Conservation (phyloP, 2,888 invertebrate genomes). For the Diarsia dahlii region DNA sequence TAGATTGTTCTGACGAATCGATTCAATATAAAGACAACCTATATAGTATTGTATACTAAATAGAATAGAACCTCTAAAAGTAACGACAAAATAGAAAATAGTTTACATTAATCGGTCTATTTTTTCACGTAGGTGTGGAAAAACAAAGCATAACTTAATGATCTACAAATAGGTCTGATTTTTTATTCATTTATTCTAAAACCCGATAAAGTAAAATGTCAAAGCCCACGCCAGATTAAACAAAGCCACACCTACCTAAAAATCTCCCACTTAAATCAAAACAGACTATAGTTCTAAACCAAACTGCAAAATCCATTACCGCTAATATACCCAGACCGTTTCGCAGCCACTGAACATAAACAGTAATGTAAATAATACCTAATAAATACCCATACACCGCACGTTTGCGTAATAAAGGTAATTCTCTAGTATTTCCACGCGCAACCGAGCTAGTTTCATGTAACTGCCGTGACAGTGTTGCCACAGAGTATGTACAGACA, state of each 20-base stretch:
- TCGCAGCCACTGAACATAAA: slow-evolving; percentile 48
- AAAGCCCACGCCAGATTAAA: slow-evolving; percentile 12
- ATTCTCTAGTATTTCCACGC: slow-evolving; percentile 63
- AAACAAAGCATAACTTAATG: background rate
- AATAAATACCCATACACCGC: slow-evolving; percentile 57
- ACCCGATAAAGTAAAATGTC: slow-evolving; percentile 1
- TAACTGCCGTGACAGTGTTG: slow-evolving; percentile 51
- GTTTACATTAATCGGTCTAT: background rate
- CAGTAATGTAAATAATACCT: slow-evolving; percentile 62
- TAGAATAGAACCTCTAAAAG: background rate
- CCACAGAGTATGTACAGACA: slow-evolving; percentile 6
- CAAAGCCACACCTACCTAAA: slow-evolving; percentile 26
- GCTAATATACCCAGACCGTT: slow-evolving; percentile 23
- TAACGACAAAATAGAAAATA: background rate
- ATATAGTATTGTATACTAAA: background rate
- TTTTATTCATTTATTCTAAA: background rate
- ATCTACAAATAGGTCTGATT: too few species aligned
- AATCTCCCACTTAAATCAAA: background rate
- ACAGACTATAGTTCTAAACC: slow-evolving; percentile 3
- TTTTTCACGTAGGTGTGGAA: background rate
- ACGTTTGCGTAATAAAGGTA: slow-evolving; percentile 62
- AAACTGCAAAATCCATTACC: slow-evolving; percentile 42
- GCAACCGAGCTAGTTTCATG: slow-evolving; percentile 60
- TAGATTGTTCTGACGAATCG: too few species aligned
- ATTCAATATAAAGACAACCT: too few species aligned